Base-by-base conservation (phyloP, 1,140 invertebrate species). In the Pinna nobilis region DNA sequence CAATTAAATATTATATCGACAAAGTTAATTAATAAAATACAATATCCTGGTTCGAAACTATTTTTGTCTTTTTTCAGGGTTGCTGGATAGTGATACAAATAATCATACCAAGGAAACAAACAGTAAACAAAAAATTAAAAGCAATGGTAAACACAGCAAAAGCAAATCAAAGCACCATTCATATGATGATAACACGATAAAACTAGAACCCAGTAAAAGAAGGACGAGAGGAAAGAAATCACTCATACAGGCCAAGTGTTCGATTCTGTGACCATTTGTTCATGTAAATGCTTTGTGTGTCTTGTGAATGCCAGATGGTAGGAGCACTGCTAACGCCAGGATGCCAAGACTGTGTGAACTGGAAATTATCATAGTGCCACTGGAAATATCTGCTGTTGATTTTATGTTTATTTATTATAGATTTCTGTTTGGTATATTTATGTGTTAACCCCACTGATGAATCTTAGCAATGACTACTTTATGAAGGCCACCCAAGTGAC, bases 171-270 rank as follows among this genome's bases (percentile, higher is more conserved):
- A 50, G 66, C 55, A 65, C 28, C 67, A 64, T 44, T 18, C 51
- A 37, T 33, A 35, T 35, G 74, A 80, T 28, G 79, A 82, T 28
- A 78, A 73, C 3, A 84, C 82, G 18, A 85, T 88, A 28, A 85
- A 74, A 67, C 76, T 88, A 25, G 80, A 86, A 69, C 84, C 86
- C 13, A 84, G 81, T 65, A 84, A 83, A 76, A 66, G 82, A 75
- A 60, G 85, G 59, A 85, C 83, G 61, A 78, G 81, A 39, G 82
- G 83, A 20, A 87, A 86, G 70, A 88, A 88, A 66, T 77, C 84
- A 63, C 79, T 88, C 60, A 79, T 86, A 35, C 63, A 25, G 75
- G 77, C 74, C 77, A 88, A 84, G 68, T 86, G 84, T 79, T 73
- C 71, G 51, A 51, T 86, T 39, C 82, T 84, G 74, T 86, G 84